These are phyloP conservation scores for Nycticryphes semicollaris DNA, from an alignment of 2,113 vertebrate species.

Conservation along the genomic window DNA sequence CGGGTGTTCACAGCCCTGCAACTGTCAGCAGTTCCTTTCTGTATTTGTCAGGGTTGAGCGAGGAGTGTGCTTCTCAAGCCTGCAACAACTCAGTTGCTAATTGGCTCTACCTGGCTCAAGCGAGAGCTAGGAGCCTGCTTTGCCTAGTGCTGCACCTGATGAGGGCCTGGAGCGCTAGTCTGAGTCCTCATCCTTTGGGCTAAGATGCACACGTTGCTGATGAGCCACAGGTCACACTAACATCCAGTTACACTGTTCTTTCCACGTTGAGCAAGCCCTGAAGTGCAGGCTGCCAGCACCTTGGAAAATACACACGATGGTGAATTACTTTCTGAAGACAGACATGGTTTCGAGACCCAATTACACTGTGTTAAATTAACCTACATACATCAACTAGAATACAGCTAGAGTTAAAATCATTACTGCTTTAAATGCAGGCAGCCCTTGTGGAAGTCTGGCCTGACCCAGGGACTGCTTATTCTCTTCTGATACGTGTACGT, in stretches of 20 bases:
- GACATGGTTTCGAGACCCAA: background rate
- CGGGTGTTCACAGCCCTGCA: background rate
- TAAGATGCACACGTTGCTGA: fast-evolving
- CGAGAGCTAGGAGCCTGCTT: fast-evolving
- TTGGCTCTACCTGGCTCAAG: background rate
- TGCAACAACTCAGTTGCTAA: background rate
- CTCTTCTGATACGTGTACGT: background rate
- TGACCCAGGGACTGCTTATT: background rate
- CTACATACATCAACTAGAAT: background rate
- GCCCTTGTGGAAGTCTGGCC: background rate
- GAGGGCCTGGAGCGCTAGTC: background rate
- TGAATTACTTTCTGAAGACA: background rate
- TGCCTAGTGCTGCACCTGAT: background rate
- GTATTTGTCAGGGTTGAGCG: fast-evolving
- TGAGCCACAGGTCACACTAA: fast-evolving
- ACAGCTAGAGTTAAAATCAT: background rate
- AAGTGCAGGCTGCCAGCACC: background rate
- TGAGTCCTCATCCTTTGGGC: background rate
- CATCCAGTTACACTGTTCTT: fast-evolving
- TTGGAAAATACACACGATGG: background rate
- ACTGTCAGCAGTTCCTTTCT: fast-evolving
- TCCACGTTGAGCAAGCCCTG: fast-evolving
- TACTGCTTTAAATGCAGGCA: background rate
- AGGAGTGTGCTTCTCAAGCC: background rate
- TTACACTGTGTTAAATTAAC: background rate